A percentile compares a stretch with the other conserved stretches of the same genome.
Evolutionary conservation across 1,140 invertebrate species (phyloP).

Genomic region (Lasaia peninsularis): DNA sequence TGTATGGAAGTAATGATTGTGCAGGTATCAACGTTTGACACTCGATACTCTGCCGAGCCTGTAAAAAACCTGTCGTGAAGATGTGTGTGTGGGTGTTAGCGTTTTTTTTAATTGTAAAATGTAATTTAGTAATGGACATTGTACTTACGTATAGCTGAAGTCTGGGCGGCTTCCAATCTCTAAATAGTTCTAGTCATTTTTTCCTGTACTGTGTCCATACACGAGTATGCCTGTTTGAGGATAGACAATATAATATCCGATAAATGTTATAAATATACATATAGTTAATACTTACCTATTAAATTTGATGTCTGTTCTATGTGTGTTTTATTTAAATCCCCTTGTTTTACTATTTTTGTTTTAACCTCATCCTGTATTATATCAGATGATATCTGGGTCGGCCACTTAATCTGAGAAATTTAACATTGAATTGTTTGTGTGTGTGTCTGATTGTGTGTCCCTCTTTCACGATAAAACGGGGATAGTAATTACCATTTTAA

Average conservation of each 20-base stretch:
- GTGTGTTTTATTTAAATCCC: slow-evolving; percentile 40
- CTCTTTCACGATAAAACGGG: no score
- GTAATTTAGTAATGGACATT: slow-evolving; percentile 3
- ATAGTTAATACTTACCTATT: slow-evolving; percentile 73
- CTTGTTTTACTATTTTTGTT: no score
- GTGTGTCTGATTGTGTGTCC: no score
- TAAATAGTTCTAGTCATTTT: slow-evolving; percentile 71
- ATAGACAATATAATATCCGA: slow-evolving; percentile 74
- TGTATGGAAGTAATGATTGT: no score
- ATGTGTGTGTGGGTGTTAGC: no score
- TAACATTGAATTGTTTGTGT: no score
- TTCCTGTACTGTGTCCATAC: slow-evolving; percentile 64
- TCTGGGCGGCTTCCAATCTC: slow-evolving; percentile 58
- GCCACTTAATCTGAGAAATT: no score
- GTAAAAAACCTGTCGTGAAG: no score
- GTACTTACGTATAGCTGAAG: slow-evolving; percentile 17
- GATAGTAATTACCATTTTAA: no score
- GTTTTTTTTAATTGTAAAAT: slow-evolving; percentile 21
- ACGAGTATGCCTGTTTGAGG: slow-evolving; percentile 64
- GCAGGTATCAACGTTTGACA: no score
- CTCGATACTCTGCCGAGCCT: no score
- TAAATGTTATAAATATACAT: slow-evolving; percentile 65
- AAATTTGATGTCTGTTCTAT: slow-evolving; percentile 75
- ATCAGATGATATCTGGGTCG: background rate
- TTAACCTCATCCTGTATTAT: background rate